A percentile compares a stretch with the other conserved stretches of the same genome.
Conservation (phyloP, 2,797 vertebrate genomes). For the Mormyrops boulengeri region DNA sequence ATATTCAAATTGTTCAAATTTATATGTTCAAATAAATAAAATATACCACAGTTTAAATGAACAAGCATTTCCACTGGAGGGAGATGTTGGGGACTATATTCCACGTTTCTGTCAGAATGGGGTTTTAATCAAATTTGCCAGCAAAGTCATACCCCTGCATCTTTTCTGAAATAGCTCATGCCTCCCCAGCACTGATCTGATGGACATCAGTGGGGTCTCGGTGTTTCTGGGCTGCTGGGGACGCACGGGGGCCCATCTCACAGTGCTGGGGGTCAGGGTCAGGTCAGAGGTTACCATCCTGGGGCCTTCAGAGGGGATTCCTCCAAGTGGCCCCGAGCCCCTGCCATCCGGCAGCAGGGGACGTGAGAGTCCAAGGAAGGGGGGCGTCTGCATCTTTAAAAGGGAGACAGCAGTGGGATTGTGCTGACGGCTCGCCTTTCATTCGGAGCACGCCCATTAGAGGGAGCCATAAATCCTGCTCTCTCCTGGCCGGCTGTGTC, state of each 20-base stretch:
- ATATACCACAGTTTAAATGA: neutral
- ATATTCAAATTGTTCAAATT: neutral
- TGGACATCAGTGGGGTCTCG: neutral
- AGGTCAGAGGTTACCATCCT: neutral
- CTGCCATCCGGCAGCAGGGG: conserved; percentile 1
- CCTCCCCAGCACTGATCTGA: neutral
- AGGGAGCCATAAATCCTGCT: conserved; percentile 79
- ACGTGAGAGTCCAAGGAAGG: neutral
- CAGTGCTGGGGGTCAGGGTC: neutral
- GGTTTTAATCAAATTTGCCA: neutral
- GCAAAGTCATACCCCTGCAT: neutral
- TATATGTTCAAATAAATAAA: neutral
- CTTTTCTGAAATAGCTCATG: neutral
- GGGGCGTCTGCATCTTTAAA: conserved; percentile 26
- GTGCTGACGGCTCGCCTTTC: conserved; percentile 76
- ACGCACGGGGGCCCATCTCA: neutral
- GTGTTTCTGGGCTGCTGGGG: neutral
- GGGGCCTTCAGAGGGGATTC: neutral
- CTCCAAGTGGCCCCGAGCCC: neutral
- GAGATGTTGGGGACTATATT: neutral
- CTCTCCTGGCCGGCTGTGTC: conserved; percentile 74
- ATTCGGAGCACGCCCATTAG: conserved; percentile 70
- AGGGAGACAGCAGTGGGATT: conserved; percentile 53
- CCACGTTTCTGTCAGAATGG: neutral
- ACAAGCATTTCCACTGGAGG: neutral